These are phyloP conservation scores for Distichodus sexfasciatus DNA, from an alignment of 2,797 vertebrate genomes.

Conservation along the genomic window DNA sequence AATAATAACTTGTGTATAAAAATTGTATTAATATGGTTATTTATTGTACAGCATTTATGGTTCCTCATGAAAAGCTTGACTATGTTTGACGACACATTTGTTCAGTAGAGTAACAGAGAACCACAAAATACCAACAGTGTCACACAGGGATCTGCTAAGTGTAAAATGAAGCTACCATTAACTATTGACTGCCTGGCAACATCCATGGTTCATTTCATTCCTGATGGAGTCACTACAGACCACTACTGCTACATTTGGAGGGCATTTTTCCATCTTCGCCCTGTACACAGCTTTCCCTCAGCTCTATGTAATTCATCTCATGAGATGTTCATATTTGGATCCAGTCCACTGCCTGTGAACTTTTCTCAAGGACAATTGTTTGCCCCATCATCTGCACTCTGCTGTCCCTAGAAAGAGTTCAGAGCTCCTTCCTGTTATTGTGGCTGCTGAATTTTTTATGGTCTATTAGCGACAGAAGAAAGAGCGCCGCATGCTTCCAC, in stretches of 20 bases:
- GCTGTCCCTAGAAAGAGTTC: conserved; percentile 31
- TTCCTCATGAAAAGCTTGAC: no score
- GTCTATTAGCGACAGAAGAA: conserved; percentile 64
- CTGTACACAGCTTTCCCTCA: neutral
- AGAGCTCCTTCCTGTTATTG: conserved; percentile 30
- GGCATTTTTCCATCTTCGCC: neutral
- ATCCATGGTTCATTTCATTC: neutral
- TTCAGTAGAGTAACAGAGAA: no score
- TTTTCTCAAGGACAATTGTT: conserved; percentile 20
- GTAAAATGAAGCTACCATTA: no score
- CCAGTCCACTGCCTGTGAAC: conserved; percentile 16
- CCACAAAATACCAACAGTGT: no score
- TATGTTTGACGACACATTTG: no score
- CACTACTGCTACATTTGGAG: conserved; percentile 1
- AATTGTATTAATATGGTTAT: no score
- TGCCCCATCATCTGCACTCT: neutral
- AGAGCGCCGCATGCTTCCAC: conserved; percentile 51
- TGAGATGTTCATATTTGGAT: conserved; percentile 26
- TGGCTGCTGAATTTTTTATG: conserved; percentile 69
- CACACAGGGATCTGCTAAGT: neutral
- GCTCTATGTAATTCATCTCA: conserved; percentile 22
- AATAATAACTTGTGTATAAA: no score
- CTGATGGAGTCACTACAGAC: neutral
- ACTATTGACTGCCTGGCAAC: conserved; percentile 1
- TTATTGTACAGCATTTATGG: no score